Percentiles rank a stretch among this genome's conserved stretches.
Evolutionary conservation across 1,140 invertebrate genomes (phyloP).

Genomic region (Prorops nasuta): DNA sequence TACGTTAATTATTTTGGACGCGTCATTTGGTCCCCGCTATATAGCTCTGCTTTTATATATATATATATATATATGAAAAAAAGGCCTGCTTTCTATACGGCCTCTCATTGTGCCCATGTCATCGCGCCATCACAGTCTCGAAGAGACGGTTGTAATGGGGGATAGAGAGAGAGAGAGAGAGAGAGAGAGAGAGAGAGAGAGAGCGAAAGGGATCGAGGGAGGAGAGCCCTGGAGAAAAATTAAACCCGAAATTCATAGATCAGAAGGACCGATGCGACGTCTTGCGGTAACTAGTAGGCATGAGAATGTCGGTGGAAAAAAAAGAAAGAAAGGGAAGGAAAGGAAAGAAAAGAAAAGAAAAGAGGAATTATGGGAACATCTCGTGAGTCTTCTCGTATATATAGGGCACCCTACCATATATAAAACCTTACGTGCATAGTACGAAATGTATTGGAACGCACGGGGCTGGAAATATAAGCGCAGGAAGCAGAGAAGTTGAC

Average conservation of each 20-base stretch:
- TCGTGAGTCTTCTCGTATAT: slow-evolving; percentile 8
- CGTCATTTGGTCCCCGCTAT: no score
- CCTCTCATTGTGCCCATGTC: slow-evolving; percentile 46
- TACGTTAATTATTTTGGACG: slow-evolving; percentile 16
- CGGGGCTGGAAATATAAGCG: no score
- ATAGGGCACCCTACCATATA: no score
- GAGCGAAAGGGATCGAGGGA: background rate
- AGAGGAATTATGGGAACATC: slow-evolving; percentile 35
- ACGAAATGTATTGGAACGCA: no score
- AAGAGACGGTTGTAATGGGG: slow-evolving; percentile 19
- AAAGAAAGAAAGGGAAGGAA: background rate
- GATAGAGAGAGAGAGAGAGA: slow-evolving; percentile 15
- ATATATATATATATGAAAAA: no score
- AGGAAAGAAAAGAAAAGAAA: slow-evolving; percentile 14
- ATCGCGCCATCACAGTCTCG: slow-evolving; percentile 37
- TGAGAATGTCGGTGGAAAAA: slow-evolving; percentile 18
- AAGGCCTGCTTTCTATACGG: slow-evolving; percentile 39
- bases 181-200: slow-evolving; percentile 1
- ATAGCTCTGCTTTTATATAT: no score
- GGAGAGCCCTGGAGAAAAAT: slow-evolving; percentile 12
- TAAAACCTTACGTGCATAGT: background rate
- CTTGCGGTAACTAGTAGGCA: slow-evolving; percentile 22
- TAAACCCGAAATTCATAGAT: slow-evolving; percentile 38
- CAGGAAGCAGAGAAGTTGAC: no score
- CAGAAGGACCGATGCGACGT: slow-evolving; percentile 41